Evolutionary conservation across 2,888 invertebrate genomes (phyloP), one percentile per base, ranked within the genome.

Genomic region (Eristalis tenax): DNA sequence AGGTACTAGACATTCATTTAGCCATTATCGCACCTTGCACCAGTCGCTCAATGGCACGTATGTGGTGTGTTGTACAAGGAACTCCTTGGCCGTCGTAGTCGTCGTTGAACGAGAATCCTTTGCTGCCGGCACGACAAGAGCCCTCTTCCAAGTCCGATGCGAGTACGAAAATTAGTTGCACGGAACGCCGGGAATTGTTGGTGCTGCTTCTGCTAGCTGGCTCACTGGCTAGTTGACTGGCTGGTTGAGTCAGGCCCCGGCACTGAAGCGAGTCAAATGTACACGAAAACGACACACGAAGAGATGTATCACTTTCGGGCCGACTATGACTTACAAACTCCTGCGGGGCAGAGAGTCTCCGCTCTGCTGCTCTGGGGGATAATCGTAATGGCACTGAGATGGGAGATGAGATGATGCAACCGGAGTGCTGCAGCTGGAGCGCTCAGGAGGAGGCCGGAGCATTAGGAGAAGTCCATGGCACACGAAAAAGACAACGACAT

Each of bases 21-120:
- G 79, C 76, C 83, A 87, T 87, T 87, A 87, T 87, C 80, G 83
- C 87, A 83, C 87, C 87, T 87, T 80, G 87, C 83, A 71, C 83
- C 70, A 82, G 86, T 78, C 86, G 74, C 78, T 82, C 78, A 76
- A 73, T 77, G 64, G 73, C 77, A 73, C 63, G 64, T 69, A 56
- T 59, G 66, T 50, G 50, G 50, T 57, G 70, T 26, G 80, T 83
- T 50, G 65, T 32, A 57, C 26, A 38, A n/a, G 50, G 70, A 59
- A 28, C 59, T 28, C 68, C 40, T 68, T 35, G 66, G 11, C 40
- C 43, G 23, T 65, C 40, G 23, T 26, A n/a, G 23, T 35, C 38
- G n/a, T 22, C 40, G 35, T 38, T 13, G 43, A n/a, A 57, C 70
- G n/a, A 70, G 59, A 22, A n/a, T 65, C 57, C 64, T 22, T 40